These are phyloP conservation scores for Ectemnius cavifrons DNA, from an alignment of 2,888 invertebrate genomes.

Conservation along the genomic window DNA sequence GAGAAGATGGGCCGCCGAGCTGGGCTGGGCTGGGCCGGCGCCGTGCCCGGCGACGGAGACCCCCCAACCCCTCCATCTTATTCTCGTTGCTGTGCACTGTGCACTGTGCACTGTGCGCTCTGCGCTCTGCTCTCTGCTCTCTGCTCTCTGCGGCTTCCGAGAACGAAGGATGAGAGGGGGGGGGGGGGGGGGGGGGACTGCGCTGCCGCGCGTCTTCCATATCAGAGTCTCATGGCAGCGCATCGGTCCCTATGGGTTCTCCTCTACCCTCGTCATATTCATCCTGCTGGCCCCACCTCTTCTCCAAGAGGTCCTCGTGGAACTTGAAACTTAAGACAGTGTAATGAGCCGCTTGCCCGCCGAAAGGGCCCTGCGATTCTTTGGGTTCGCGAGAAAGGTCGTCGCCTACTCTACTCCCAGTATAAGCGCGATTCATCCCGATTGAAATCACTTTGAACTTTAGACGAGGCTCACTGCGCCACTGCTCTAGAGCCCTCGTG, in stretches of 20 bases:
- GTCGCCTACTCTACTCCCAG: background rate
- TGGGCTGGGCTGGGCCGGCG: no score
- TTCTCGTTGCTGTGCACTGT: no score
- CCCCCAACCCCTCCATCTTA: no score
- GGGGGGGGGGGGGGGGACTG: no score
- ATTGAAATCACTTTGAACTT: conserved; percentile 16
- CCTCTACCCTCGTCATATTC: conserved; percentile 65
- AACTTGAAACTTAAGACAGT: conserved; percentile 68
- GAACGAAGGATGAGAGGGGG: background rate
- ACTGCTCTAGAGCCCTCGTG: background rate
- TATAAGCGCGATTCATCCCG: background rate
- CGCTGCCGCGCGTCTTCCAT: conserved; percentile 16
- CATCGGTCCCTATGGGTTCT: conserved; percentile 37
- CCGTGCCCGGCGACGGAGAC: no score
- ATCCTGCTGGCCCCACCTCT: conserved; percentile 50
- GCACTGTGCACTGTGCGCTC: conserved; percentile 47
- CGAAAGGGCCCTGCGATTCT: conserved; percentile 47
- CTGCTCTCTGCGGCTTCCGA: conserved; percentile 16
- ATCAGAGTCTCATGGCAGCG: conserved; percentile 42
- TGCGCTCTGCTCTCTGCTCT: conserved; percentile 34
- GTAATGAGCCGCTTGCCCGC: conserved; percentile 64
- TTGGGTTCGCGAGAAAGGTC: conserved; percentile 27
- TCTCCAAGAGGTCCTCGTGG: conserved; percentile 51
- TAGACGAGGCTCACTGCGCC: background rate
- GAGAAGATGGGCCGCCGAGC: no score